Evolutionary conservation across 2,113 vertebrate genomes (phyloP), one percentile per base, ranked within the genome.

Genomic region (Malaclemys terrapin): DNA sequence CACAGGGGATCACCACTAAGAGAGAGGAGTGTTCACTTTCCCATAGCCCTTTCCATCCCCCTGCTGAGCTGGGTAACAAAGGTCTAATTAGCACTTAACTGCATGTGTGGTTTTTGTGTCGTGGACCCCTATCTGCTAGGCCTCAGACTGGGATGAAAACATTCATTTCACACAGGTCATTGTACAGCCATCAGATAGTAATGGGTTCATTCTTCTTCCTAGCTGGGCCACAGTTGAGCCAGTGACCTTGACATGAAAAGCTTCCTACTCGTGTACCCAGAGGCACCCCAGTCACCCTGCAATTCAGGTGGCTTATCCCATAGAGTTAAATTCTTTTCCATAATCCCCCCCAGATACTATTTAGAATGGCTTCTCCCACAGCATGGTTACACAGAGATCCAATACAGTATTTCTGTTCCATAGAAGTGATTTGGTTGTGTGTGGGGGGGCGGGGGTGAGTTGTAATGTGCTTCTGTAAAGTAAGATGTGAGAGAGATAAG

Each of bases 361-460:
- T 95, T 35, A 56, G 53, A 69, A 45, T 81, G 31, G 80, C 42
- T 95, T 84, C 89, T 29, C 62, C 82, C 0, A 1, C 10, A 69
- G 1, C 69, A 25, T 1, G 1, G 10, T 89, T 27, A 27, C 22
- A 62, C 19, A 3, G 29, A 9, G 38, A 72, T 35, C n/a, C 65
- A 38, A 20, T 38, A 38, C 4, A 72, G 65, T 38, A 22, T 72
- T 83, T 62, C 29, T 62, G 90, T 93, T 92, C n/a, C 59, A 84
- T 50, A 87, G 42, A 93, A 93, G 65, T 83, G 35, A 56, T 75
- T 96, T 25, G 47, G 62, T 80, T 45, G 45, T 45, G 45, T 45
- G 45, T 45, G 45, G 6, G 45, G 6, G 45, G 24, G 49, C 88
- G 87, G 17, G 14, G 17, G 42, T 7, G 62, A 45, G 8, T 54